Evolutionary conservation across 2,888 invertebrate genomes (phyloP).

Genomic region (Therioaphis trifolii): DNA sequence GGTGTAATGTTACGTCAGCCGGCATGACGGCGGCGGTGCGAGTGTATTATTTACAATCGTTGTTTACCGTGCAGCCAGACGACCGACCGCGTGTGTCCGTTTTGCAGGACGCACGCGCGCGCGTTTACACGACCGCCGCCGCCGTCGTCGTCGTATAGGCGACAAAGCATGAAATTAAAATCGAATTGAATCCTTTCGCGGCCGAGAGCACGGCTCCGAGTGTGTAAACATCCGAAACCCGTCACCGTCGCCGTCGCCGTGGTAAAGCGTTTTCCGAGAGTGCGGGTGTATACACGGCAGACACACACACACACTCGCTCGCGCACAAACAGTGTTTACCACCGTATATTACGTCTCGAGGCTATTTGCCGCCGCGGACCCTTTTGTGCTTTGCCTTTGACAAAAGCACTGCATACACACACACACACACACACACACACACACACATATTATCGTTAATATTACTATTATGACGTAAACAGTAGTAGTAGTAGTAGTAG

Average conservation of each 20-base stretch:
- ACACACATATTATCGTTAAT: neutral
- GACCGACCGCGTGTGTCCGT: too few species aligned
- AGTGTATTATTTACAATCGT: too few species aligned
- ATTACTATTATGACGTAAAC: constrained; percentile 17
- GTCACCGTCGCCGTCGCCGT: neutral
- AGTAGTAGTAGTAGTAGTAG: neutral
- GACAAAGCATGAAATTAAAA: constrained; percentile 63
- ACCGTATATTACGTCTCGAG: constrained; percentile 51
- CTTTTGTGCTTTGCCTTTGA: constrained; percentile 55
- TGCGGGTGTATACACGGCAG: neutral
- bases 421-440: neutral
- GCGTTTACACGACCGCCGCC: constrained; percentile 13
- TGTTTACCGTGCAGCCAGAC: too few species aligned
- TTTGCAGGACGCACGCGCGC: neutral
- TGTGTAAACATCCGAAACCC: constrained; percentile 44
- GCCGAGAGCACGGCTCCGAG: neutral
- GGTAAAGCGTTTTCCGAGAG: constrained; percentile 36
- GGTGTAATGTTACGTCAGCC: too few species aligned
- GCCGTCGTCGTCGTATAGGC: neutral
- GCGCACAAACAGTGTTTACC: constrained; percentile 35
- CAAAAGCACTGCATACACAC: neutral
- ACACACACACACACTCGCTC: too few species aligned
- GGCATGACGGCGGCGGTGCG: too few species aligned
- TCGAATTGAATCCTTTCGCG: constrained; percentile 49
- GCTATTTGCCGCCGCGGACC: constrained; percentile 50